These are phyloP conservation scores for Chesias legatella DNA, from an alignment of 2,888 invertebrate genomes.

Conservation along the genomic window DNA sequence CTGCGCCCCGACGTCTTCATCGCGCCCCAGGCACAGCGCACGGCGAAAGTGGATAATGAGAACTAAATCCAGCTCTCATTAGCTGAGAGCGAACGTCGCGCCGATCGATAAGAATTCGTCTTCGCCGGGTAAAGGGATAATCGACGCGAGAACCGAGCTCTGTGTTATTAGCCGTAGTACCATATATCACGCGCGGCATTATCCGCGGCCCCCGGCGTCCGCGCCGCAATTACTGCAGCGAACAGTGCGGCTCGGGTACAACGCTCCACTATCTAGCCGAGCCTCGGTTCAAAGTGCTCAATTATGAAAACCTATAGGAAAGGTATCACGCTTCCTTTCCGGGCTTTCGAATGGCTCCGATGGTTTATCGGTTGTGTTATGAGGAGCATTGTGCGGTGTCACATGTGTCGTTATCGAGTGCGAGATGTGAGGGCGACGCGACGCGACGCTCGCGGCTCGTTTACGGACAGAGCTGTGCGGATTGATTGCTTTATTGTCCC, in stretches of 20 bases:
- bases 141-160: conserved; percentile 62
- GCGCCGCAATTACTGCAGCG: conserved; percentile 67
- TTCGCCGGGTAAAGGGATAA: conserved; percentile 74
- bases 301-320: conserved; percentile 25
- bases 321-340: conserved; percentile 24
- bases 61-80: conserved; percentile 76
- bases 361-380: conserved; percentile 27
- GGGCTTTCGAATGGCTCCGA: conserved; percentile 19
- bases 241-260: conserved; percentile 54
- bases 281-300: conserved; percentile 39
- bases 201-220: conserved; percentile 70
- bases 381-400: conserved; percentile 36
- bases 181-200: conserved; percentile 77
- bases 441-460: conserved; percentile 49
- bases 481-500: conserved; percentile 78
- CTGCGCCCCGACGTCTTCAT: conserved; percentile 67
- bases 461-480: conserved; percentile 55
- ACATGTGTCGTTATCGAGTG: conserved; percentile 41
- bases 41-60: conserved; percentile 77
- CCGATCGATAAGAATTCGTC: conserved; percentile 74
- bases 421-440: conserved; percentile 37
- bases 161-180: conserved; percentile 76
- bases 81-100: conserved; percentile 67
- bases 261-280: conserved; percentile 52
- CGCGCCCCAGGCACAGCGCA: conserved; percentile 63